Percentiles rank a stretch among this genome's conserved stretches.
Conservation (phyloP, 2,113 vertebrate genomes). For the Sakesphorus luctuosus region DNA sequence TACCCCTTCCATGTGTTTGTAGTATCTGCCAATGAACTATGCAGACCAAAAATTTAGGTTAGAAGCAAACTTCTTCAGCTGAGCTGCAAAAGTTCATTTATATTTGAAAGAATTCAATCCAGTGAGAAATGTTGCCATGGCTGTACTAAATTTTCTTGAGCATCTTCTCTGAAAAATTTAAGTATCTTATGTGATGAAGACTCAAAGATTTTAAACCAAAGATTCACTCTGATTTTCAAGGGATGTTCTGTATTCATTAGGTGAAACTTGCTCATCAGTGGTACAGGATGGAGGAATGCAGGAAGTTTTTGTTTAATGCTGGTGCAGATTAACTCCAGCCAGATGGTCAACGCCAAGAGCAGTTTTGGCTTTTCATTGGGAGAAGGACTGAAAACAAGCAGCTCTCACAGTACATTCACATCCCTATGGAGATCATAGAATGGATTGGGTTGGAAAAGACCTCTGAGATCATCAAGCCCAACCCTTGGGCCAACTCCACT, state of each 20-base stretch:
- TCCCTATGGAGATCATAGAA: neutral
- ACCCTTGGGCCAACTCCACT: too few relatives aligned
- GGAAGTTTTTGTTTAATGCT: neutral
- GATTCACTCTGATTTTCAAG: neutral
- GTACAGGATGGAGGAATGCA: neutral
- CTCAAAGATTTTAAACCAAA: neutral
- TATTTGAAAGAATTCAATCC: neutral
- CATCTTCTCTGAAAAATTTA: neutral
- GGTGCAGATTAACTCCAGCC: neutral
- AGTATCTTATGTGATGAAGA: neutral
- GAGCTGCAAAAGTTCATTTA: neutral
- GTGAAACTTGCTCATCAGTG: neutral
- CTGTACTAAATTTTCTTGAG: neutral
- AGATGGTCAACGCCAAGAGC: neutral
- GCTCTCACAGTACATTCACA: neutral
- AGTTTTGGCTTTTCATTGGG: neutral
- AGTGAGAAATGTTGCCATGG: neutral
- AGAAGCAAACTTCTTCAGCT: neutral
- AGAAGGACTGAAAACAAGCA: neutral
- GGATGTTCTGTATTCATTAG: neutral
- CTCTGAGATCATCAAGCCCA: too few relatives aligned
- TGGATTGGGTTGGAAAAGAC: too few relatives aligned
- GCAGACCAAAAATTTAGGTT: neutral
- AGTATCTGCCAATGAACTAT: neutral
- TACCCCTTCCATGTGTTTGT: neutral